Conservation (phyloP, 1,140 invertebrate species). For the Bombus ignitus region DNA sequence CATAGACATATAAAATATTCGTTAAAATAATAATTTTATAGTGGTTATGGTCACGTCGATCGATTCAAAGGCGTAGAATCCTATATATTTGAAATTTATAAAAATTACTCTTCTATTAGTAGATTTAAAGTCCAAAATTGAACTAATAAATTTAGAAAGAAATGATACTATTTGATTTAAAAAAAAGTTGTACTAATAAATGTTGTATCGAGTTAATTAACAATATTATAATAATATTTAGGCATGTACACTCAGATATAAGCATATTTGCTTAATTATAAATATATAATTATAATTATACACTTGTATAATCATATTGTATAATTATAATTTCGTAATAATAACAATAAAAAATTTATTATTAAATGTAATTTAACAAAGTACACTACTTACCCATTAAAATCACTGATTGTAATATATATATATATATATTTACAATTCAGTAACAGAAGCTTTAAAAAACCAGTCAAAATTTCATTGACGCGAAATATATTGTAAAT, state of each 20-base stretch:
- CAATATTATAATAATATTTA: background rate
- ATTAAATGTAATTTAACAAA: background rate
- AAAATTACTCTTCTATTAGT: background rate
- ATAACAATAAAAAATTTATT: background rate
- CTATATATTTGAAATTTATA: too few species aligned
- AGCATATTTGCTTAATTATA: too few species aligned
- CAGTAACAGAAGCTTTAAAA: background rate
- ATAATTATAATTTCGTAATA: background rate
- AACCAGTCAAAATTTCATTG: background rate
- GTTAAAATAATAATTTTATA: too few species aligned
- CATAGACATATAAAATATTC: too few species aligned
- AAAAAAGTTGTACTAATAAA: too few species aligned
- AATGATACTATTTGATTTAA: background rate
- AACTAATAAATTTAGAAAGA: background rate
- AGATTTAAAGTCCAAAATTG: background rate
- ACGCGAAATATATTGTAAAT: background rate
- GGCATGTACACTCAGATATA: background rate
- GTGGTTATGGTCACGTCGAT: too few species aligned
- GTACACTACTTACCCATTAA: background rate
- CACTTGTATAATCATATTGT: background rate
- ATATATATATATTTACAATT: background rate
- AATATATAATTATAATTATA: background rate
- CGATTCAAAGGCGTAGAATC: too few species aligned
- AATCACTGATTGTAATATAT: background rate
- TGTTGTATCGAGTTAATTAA: background rate